A percentile compares a stretch with the other conserved stretches of the same genome.
These are phyloP conservation scores for Lomographa bimaculata DNA, from an alignment of 2,888 invertebrate genomes.

Conservation along the genomic window DNA sequence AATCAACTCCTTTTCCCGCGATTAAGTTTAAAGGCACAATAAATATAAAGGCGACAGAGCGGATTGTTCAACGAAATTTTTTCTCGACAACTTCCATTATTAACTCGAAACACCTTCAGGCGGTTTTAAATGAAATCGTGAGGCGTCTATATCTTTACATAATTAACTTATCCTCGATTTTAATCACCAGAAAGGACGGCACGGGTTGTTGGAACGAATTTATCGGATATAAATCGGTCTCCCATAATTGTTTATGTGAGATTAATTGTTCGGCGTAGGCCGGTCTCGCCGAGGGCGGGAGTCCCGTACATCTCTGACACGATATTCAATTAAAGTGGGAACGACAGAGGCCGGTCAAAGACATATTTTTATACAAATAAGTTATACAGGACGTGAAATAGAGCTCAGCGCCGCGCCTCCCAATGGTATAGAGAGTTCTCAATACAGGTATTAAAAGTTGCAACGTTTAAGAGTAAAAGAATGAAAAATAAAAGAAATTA, in stretches of 20 bases:
- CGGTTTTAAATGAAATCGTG: constrained; percentile 63
- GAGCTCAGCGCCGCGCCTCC: too few relatives aligned
- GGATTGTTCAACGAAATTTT: constrained; percentile 22
- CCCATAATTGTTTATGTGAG: constrained; percentile 68
- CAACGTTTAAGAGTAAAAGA: too few relatives aligned
- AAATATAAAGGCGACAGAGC: constrained; percentile 24
- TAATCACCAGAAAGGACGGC: constrained; percentile 52
- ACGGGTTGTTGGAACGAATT: constrained; percentile 55
- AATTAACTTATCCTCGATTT: constrained; percentile 56
- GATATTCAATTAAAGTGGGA: constrained; percentile 71
- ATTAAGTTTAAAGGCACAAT: constrained; percentile 8
- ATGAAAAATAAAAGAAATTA: too few relatives aligned
- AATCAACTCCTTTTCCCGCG: background rate
- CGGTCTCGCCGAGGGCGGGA: constrained; percentile 52
- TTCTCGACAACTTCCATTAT: constrained; percentile 42
- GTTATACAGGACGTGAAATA: too few relatives aligned
- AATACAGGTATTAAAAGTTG: too few relatives aligned
- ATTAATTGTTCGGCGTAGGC: constrained; percentile 60
- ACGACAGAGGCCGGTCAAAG: constrained; percentile 50
- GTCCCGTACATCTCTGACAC: constrained; percentile 67
- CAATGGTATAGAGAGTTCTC: too few relatives aligned
- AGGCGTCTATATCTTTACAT: constrained; percentile 54
- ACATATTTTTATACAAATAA: too few relatives aligned
- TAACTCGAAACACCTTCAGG: constrained; percentile 55
- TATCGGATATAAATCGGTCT: constrained; percentile 66